A percentile compares a stretch with the other conserved stretches of the same genome.
Conservation (phyloP, 2,888 invertebrate genomes). For the Drosophila hamatofila region DNA sequence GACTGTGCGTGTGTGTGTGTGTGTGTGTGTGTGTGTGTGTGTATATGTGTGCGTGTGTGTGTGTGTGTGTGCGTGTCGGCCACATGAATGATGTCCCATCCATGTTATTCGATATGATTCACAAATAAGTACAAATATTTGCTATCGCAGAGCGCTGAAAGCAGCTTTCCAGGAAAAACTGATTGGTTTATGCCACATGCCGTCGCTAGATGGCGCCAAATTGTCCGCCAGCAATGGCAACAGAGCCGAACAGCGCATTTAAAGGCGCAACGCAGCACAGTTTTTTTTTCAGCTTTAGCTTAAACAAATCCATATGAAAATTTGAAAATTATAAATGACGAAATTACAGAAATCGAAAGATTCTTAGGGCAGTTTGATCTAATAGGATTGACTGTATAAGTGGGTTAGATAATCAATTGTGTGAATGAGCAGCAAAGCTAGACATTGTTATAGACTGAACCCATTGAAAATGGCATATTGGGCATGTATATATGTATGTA, state of each 20-base stretch:
- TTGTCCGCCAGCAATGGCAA: background rate
- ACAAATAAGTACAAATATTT: constrained; percentile 58
- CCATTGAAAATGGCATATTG: too few relatives aligned
- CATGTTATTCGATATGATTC: constrained; percentile 59
- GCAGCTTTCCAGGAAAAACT: constrained; percentile 49
- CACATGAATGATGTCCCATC: constrained; percentile 56
- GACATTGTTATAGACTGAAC: too few relatives aligned
- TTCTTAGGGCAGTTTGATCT: too few relatives aligned
- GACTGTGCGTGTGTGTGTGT: constrained; percentile 29
- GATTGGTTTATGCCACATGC: constrained; percentile 34
- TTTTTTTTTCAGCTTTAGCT: background rate
- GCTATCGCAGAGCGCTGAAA: constrained; percentile 22
- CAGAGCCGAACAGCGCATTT: background rate
- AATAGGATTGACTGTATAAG: too few relatives aligned
- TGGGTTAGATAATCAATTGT: too few relatives aligned
- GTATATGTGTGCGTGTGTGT: constrained; percentile 6
- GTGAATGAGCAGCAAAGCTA: too few relatives aligned
- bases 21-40: constrained; percentile 23
- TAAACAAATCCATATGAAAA: background rate
- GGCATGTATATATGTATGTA: too few relatives aligned
- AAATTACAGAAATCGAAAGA: too few relatives aligned
- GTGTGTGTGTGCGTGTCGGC: constrained; percentile 11
- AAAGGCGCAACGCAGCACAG: background rate
- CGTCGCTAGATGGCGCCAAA: constrained; percentile 51
- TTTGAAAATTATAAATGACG: too few relatives aligned